Evolutionary conservation across 2,888 invertebrate species (phyloP).

Genomic region (Julus scandinavius): DNA sequence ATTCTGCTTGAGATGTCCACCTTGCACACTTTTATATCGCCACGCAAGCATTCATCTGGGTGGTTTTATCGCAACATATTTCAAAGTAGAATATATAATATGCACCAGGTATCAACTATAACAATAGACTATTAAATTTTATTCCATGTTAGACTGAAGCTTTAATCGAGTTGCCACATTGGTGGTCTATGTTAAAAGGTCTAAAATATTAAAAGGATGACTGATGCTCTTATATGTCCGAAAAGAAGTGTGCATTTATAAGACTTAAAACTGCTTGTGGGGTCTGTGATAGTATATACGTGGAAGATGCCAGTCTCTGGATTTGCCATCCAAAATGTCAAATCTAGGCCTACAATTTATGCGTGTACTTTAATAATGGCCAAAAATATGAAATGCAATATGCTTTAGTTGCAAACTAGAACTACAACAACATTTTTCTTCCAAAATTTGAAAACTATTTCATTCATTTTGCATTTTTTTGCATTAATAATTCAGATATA

Average conservation of each 20-base stretch:
- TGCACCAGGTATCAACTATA: constrained; percentile 24
- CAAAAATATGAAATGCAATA: not conserved
- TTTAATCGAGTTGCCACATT: constrained; percentile 42
- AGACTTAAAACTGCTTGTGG: constrained; percentile 21
- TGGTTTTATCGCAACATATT: constrained; percentile 42
- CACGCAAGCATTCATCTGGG: constrained; percentile 39
- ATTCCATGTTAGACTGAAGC: constrained; percentile 31
- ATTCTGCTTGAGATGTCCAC: constrained; percentile 38
- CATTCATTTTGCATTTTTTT: not conserved
- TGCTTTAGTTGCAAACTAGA: not conserved
- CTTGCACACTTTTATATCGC: constrained; percentile 35
- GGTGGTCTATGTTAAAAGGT: constrained; percentile 34
- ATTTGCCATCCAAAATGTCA: not conserved
- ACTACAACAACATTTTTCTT: not conserved
- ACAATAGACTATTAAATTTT: constrained; percentile 42
- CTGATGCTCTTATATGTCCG: constrained; percentile 17
- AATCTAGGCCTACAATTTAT: not conserved
- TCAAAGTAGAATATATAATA: constrained; percentile 29
- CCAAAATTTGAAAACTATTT: not conserved
- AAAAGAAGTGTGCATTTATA: constrained; percentile 31
- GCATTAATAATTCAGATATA: constrained; percentile 30
- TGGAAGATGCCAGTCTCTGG: not conserved
- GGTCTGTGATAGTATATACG: not conserved
- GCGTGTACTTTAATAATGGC: not conserved
- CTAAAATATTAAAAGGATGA: constrained; percentile 30